These are phyloP conservation scores for Gobionotothen gibberifrons DNA, from an alignment of 2,797 vertebrate species.

Conservation along the genomic window DNA sequence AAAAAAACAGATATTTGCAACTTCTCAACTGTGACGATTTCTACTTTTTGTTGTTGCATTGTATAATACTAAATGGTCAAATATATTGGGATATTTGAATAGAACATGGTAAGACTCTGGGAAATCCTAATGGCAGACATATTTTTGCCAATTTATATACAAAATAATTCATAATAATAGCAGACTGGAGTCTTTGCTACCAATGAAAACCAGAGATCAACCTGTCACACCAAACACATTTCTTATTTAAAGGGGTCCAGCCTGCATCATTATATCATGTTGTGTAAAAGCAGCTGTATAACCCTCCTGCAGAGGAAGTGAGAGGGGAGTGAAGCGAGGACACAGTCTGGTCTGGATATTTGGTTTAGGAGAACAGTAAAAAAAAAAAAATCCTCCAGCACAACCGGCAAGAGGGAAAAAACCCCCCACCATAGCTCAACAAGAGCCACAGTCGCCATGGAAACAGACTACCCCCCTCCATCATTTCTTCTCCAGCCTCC, in stretches of 20 bases:
- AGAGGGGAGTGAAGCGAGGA: too few relatives aligned
- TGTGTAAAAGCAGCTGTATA: too few relatives aligned
- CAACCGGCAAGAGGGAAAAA: neutral
- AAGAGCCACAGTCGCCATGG: slow-evolving; percentile 54
- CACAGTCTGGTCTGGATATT: neutral
- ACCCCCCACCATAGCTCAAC: slow-evolving; percentile 8
- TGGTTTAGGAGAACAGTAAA: slow-evolving; percentile 14
- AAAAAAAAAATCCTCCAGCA: slow-evolving; percentile 29
- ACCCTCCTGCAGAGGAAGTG: too few relatives aligned
- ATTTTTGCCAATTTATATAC: neutral
- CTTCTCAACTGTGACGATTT: neutral
- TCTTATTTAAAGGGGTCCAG: neutral
- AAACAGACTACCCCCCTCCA: slow-evolving; percentile 42
- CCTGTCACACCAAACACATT: neutral
- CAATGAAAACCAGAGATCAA: neutral
- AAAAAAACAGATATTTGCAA: neutral
- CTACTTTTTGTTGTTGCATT: neutral
- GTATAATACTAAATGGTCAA: too few relatives aligned
- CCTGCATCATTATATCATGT: too few relatives aligned
- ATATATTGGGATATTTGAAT: neutral
- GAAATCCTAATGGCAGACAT: neutral
- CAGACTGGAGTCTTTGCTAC: neutral
- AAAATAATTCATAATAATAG: neutral
- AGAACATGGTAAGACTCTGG: neutral
- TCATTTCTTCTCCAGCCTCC: slow-evolving; percentile 26